Percentiles rank a stretch among this genome's conserved stretches.
Evolutionary conservation across 2,113 vertebrate species (phyloP).

Genomic region (Calonectris borealis): DNA sequence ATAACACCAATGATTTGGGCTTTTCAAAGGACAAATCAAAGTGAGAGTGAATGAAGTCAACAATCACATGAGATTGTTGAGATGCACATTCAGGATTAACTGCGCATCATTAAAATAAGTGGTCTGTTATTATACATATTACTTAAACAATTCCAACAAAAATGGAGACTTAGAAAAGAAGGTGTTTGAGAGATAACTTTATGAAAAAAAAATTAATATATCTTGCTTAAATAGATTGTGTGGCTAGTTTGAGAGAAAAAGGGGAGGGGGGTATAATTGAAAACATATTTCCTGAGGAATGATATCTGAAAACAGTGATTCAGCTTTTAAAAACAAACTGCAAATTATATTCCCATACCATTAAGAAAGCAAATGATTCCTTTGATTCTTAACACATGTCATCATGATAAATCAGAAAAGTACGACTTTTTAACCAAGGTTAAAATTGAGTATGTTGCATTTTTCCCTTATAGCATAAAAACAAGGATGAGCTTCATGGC

Average conservation of each 20-base stretch:
- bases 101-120: not conserved
- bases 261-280: not conserved
- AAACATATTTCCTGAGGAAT: conserved; percentile 38
- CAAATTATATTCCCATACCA: conserved; percentile 43
- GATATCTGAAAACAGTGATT: conserved; percentile 39
- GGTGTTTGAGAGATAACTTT: not conserved
- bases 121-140: not conserved
- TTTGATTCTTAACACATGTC: conserved; percentile 38
- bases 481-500: not conserved
- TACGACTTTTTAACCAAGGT: not conserved
- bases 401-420: conserved; percentile 35
- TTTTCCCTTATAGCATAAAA: not conserved
- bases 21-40: not conserved
- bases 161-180: not conserved
- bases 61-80: no score
- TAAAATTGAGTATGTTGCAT: conserved; percentile 8
- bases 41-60: not conserved
- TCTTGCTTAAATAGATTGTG: not conserved
- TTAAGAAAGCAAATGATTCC: conserved; percentile 54
- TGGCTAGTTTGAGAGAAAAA: not conserved
- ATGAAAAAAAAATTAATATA: not conserved
- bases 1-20: not conserved
- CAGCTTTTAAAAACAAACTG: conserved; percentile 48
- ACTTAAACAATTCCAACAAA: not conserved
- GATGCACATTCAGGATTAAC: not conserved